Evolutionary conservation across 2,888 invertebrate genomes (phyloP).

Genomic region (Chloroclystis v-ata): DNA sequence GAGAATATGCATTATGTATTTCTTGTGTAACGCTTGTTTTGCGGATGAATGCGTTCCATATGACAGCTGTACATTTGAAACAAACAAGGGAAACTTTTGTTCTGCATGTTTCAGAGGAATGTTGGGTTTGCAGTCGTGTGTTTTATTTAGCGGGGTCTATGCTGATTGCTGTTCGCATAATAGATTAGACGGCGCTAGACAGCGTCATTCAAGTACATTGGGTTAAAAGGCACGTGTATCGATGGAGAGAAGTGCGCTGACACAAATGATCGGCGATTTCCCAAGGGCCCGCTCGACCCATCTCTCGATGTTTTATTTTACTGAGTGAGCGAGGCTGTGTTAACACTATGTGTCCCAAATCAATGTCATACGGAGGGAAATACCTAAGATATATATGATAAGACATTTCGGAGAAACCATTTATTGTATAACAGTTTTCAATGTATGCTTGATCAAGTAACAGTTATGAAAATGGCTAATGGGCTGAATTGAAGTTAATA

Average conservation of each 20-base stretch:
- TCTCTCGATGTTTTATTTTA: slow-evolving; percentile 45
- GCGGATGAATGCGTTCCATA: slow-evolving; percentile 19
- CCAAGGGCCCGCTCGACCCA: slow-evolving; percentile 35
- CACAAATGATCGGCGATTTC: slow-evolving; percentile 53
- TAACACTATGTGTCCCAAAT: slow-evolving; percentile 29
- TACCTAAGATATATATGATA: slow-evolving; percentile 1
- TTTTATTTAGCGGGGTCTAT: slow-evolving; percentile 5
- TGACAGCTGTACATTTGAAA: slow-evolving; percentile 18
- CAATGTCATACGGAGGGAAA: slow-evolving; percentile 1
- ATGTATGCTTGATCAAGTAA: too few relatives aligned
- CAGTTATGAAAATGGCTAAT: too few relatives aligned
- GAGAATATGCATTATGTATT: slow-evolving; percentile 22
- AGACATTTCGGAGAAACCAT: background rate
- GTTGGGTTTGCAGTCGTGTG: background rate
- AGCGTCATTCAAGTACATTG: slow-evolving; percentile 22
- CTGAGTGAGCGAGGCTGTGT: slow-evolving; percentile 33
- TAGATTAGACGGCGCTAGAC: slow-evolving; percentile 6
- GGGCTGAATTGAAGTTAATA: too few relatives aligned
- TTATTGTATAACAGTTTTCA: too few relatives aligned
- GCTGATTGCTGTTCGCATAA: slow-evolving; percentile 5
- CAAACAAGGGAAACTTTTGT: slow-evolving; percentile 15
- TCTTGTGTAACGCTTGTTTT: slow-evolving; percentile 21
- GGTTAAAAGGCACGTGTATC: slow-evolving; percentile 35
- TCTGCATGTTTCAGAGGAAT: slow-evolving; percentile 13
- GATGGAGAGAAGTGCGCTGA: slow-evolving; percentile 42